phyloP scores from a whole-genome alignment of 2,797 vertebrate species.

The Champsocephalus esox region DNA sequence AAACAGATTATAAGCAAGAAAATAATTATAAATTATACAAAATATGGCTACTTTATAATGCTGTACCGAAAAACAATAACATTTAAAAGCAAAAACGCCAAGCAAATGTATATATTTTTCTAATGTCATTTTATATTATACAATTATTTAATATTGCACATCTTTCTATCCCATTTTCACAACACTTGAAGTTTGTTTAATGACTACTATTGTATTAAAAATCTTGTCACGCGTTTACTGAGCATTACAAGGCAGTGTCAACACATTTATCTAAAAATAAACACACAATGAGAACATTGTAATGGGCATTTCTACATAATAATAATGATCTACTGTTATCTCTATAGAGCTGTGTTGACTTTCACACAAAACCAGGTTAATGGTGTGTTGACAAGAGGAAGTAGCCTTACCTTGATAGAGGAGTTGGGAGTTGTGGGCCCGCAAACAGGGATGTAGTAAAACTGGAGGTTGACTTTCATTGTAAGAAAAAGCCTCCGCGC shows the following conservation, averaged over 20 bases:
- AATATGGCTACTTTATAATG: not conserved
- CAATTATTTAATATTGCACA: too few relatives aligned
- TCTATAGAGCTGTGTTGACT: not conserved
- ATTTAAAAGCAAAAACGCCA: not conserved
- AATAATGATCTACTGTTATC: too few relatives aligned
- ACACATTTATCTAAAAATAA: not conserved
- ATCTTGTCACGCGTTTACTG: not conserved
- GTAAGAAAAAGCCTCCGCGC: conserved; percentile 89
- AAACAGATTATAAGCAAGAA: not conserved
- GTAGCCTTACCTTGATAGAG: conserved; percentile 70
- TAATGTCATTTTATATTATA: too few relatives aligned
- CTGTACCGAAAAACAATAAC: not conserved
- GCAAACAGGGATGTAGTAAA: conserved; percentile 93
- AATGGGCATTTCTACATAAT: not conserved
- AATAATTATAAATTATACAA: not conserved
- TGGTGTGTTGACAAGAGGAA: conserved; percentile 22
- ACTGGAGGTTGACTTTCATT: conserved; percentile 89
- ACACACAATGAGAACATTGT: not conserved
- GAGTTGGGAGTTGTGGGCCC: conserved; percentile 19
- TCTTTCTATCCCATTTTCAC: too few relatives aligned
- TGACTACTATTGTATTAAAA: too few relatives aligned
- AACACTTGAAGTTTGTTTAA: too few relatives aligned
- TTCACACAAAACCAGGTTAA: not conserved
- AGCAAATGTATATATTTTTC: too few relatives aligned
- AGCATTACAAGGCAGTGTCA: not conserved